Base-by-base conservation (phyloP, 2,797 vertebrate genomes). In the Hippoglossus hippoglossus region DNA sequence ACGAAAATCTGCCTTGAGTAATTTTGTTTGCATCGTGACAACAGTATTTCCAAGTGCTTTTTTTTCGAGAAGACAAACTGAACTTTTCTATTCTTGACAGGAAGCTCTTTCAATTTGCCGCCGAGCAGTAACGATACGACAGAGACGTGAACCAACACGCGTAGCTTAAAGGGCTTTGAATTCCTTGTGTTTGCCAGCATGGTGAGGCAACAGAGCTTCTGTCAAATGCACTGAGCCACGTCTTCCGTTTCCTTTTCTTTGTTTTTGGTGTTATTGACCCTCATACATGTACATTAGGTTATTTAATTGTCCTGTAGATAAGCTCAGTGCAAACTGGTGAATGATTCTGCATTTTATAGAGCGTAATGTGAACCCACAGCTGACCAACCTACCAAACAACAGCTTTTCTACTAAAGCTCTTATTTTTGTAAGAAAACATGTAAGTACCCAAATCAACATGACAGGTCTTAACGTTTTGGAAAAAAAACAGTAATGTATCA, bases 391-490 rank as follows among this genome's bases (percentile, higher is more conserved):
- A 64, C 63, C 77, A 73, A 83, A 86, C 80, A 13, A 62, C 84
- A 86, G 89, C 82, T 91, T 94, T 94, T 94, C 68, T 93, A 93
- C 86, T 87, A 87, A 88, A 92, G 89, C 87, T 80, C 82, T 75
- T 94, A 93, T 94, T 94, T 93, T 94, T 94, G 44, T 94, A 94
- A 83, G 24, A 58, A 71, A 72, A 50, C 46, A 76, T 50, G 65
- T 34, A 49, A 84, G 73, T 56, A 70, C 69, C 56, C 72, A 57
- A 62, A 73, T 70, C 55, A 55, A 79, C 52, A 44, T 53, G 71
- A 73, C 73, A 78, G 67, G 79, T 78, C 73, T 82, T 55, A 70
- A 67, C 34, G 56, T 80, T 88, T 82, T 77, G 64, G 72, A 49
- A 51, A 71, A 71, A 63, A 61, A 13, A 21, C 63, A 77, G 58